Evolutionary conservation across 2,888 invertebrate species (phyloP).

Genomic region (Dicranocentrus wangi): DNA sequence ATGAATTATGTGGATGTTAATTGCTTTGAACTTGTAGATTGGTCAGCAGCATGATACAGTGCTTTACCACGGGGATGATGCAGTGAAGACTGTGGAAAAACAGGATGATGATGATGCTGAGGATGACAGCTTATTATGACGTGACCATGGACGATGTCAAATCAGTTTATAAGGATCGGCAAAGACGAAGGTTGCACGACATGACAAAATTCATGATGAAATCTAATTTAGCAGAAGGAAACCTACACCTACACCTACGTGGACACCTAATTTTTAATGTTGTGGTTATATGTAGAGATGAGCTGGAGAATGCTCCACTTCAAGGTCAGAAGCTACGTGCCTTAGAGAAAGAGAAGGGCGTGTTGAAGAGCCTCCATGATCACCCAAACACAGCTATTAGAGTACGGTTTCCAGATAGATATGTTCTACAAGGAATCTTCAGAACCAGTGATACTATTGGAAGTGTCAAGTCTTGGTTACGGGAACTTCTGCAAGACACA

Average conservation of each 20-base stretch:
- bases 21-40: constrained; percentile 30
- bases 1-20: too few species aligned
- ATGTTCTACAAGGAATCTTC: constrained; percentile 90
- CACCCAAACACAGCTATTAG: constrained; percentile 81
- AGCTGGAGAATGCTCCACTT: constrained; percentile 84
- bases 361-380: constrained; percentile 63
- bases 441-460: constrained; percentile 83
- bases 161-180: constrained; percentile 83
- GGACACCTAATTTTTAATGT: constrained; percentile 4
- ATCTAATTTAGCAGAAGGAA: too few species aligned
- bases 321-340: constrained; percentile 81
- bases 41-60: constrained; percentile 86
- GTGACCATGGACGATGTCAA: constrained; percentile 86
- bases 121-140: constrained; percentile 57
- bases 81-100: constrained; percentile 76
- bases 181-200: constrained; percentile 77
- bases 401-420: constrained; percentile 89
- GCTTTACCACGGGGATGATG: constrained; percentile 81
- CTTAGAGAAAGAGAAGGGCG: constrained; percentile 76
- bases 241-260: too few species aligned
- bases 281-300: constrained; percentile 76
- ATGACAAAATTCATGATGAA: too few species aligned
- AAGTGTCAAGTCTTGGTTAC: constrained; percentile 84
- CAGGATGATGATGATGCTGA: constrained; percentile 46
- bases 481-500: constrained; percentile 81